A percentile compares a stretch with the other conserved stretches of the same genome.
Conservation (phyloP, 2,888 invertebrate genomes). For the Leptinotarsa juncta region DNA sequence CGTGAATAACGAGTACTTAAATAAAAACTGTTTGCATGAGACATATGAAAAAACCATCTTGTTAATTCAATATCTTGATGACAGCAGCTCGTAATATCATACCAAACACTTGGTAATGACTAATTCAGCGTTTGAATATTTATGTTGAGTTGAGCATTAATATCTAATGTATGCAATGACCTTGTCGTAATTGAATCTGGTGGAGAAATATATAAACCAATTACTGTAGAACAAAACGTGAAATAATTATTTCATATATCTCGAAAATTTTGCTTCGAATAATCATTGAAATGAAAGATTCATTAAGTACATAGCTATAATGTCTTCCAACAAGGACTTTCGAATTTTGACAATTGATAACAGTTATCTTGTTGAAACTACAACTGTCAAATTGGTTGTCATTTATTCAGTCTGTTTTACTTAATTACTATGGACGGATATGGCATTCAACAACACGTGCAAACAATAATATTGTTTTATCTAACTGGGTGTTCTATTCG, state of each 20-base stretch:
- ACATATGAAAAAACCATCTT: not conserved
- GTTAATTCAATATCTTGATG: not conserved
- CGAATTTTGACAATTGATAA: too few relatives aligned
- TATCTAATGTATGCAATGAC: slow-evolving; percentile 10
- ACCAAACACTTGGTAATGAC: not conserved
- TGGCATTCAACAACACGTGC: too few relatives aligned
- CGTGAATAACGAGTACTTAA: not conserved
- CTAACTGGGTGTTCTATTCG: too few relatives aligned
- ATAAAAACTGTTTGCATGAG: not conserved
- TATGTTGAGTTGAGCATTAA: not conserved
- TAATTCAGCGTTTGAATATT: not conserved
- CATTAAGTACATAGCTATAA: too few relatives aligned
- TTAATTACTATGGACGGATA: too few relatives aligned
- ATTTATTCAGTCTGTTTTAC: too few relatives aligned
- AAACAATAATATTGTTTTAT: too few relatives aligned
- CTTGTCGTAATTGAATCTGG: not conserved
- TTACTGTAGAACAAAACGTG: not conserved
- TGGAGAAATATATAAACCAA: not conserved
- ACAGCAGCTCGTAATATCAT: not conserved
- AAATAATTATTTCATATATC: not conserved
- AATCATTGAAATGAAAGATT: too few relatives aligned
- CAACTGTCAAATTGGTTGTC: too few relatives aligned
- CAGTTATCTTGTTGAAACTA: too few relatives aligned
- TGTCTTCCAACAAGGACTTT: too few relatives aligned
- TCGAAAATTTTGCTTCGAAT: too few relatives aligned